Evolutionary conservation across 1,140 invertebrate genomes (phyloP), one percentile per base, ranked within the genome.

Genomic region (Dendroctonus valens): DNA sequence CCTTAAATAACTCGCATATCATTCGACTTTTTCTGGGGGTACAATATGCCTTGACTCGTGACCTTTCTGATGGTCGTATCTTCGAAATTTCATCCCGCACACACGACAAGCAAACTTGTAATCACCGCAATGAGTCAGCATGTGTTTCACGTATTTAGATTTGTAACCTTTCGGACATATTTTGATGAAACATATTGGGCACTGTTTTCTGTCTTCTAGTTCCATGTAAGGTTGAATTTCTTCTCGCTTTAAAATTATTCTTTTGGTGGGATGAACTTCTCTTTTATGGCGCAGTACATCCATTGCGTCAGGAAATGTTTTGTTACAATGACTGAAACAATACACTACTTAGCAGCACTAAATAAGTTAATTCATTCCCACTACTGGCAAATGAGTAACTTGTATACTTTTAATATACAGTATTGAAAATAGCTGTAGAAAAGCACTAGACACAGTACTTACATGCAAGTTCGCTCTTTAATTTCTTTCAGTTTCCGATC

Each of bases 11-110:
- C 46, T 38, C 38, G 9, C 8, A 7, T 52, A 7, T 62, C 38
- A 8, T 49, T 15, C 26, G 41, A 7, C n/a, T n/a, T 11, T 12
- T 65, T 15, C 7, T 7, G 9, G 7, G 38, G 26, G 12, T 0
- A 72, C 55, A 46, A 73, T 66, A 69, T 73, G 72, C 41, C 70
- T 51, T 39, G 59, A 67, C 46, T 71, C 60, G 62, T 74, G 73
- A 4, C 14, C 54, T n/a, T 50, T 48, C 69, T 68, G 70, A 57
- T 74, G 71, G 65, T 74, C 71, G n/a, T 37, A 48, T 50, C 73
- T 64, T 50, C 63, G 69, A 53, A 71, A 74, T 37, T 67, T 70
- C 57, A 67, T 69, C 7, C 68, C 69, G 48, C 73, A 74, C 3
- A 72, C 58, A 37, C 57, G 59, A 62, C 73, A 74, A 38, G 55